Percentiles rank a stretch among this genome's conserved stretches.
phyloP scores from a whole-genome alignment of 1,140 invertebrate genomes.

The Bombus cullumanus region DNA sequence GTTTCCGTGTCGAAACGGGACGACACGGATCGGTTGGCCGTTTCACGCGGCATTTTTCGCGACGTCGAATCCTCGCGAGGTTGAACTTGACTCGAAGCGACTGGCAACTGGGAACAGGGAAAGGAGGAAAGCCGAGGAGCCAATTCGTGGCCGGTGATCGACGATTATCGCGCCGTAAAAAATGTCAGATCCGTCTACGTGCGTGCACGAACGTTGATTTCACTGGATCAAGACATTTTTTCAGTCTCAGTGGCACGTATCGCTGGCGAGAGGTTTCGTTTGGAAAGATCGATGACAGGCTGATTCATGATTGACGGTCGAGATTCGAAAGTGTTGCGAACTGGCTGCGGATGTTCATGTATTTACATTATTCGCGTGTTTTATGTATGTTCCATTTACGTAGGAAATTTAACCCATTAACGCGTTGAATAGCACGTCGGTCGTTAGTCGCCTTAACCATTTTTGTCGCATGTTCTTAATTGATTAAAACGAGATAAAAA shows the following conservation, averaged over 20 bases:
- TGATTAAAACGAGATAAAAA: no score
- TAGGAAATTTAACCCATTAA: no score
- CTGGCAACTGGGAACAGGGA: constrained; percentile 26
- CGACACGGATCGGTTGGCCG: constrained; percentile 33
- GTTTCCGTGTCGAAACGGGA: constrained; percentile 30
- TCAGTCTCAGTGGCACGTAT: neutral
- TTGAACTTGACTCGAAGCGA: constrained; percentile 49
- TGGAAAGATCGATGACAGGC: neutral
- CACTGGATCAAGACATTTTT: neutral
- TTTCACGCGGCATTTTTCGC: constrained; percentile 25
- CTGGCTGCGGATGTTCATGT: neutral
- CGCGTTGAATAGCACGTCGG: no score
- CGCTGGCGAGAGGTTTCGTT: neutral
- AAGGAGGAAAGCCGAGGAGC: constrained; percentile 29
- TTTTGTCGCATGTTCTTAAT: no score
- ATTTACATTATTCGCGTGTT: no score
- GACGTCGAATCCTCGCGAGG: neutral
- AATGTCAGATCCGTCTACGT: neutral
- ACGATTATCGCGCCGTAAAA: neutral
- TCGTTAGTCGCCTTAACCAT: no score
- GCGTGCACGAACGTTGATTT: neutral
- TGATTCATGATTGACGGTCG: neutral
- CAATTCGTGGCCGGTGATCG: neutral
- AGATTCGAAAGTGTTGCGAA: neutral
- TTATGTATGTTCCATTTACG: no score